These are phyloP conservation scores for Drosophila dunni DNA, from an alignment of 1,140 invertebrate species.

Conservation along the genomic window DNA sequence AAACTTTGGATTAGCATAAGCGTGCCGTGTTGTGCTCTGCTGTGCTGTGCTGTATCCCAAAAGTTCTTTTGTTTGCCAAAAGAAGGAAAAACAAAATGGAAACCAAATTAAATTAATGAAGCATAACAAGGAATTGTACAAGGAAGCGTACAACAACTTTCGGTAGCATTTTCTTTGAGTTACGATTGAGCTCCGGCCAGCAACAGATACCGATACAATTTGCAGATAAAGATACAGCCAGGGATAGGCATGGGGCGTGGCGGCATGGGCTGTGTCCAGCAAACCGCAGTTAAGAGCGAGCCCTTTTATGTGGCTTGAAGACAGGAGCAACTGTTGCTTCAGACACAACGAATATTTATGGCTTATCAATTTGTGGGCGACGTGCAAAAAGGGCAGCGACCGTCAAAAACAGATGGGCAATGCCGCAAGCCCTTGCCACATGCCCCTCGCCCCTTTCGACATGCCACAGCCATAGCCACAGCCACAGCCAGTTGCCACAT, in stretches of 20 bases:
- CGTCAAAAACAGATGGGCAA: slow-evolving; percentile 18
- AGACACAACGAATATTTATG: slow-evolving; percentile 68
- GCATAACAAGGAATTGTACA: slow-evolving; percentile 60
- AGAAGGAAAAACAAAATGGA: slow-evolving; percentile 43
- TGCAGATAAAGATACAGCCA: slow-evolving; percentile 17
- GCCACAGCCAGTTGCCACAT: neutral
- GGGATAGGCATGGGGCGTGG: neutral
- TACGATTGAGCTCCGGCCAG: slow-evolving; percentile 36
- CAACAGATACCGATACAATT: neutral
- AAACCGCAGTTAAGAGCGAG: slow-evolving; percentile 26
- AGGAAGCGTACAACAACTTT: slow-evolving; percentile 57
- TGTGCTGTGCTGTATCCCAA: slow-evolving; percentile 29
- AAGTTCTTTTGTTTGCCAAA: slow-evolving; percentile 29
- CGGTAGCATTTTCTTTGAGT: slow-evolving; percentile 55
- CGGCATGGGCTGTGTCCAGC: slow-evolving; percentile 4
- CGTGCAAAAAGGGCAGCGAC: slow-evolving; percentile 54
- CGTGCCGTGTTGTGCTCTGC: slow-evolving; percentile 33
- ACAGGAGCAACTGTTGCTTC: slow-evolving; percentile 64
- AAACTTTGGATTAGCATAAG: slow-evolving; percentile 64
- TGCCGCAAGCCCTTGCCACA: neutral
- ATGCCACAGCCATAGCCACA: neutral
- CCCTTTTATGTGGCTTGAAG: slow-evolving; percentile 63
- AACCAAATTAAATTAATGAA: slow-evolving; percentile 76
- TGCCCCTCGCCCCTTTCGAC: neutral
- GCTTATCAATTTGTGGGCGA: slow-evolving; percentile 68